A percentile compares a stretch with the other conserved stretches of the same genome.
Evolutionary conservation across 2,888 invertebrate genomes (phyloP).

Genomic region (Hofmannophila pseudospretella): DNA sequence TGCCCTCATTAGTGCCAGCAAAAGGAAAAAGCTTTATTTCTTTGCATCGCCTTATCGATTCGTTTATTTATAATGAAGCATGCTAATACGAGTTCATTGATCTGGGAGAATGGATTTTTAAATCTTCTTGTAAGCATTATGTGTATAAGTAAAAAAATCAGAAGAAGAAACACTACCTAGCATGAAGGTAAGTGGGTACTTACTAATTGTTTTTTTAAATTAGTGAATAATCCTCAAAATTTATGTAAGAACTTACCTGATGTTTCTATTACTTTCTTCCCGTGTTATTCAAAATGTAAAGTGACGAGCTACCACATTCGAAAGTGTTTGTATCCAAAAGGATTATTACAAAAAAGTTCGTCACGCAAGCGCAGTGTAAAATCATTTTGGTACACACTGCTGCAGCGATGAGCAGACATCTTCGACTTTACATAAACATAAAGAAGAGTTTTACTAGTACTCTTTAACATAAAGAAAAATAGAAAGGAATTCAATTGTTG

Average conservation of each 20-base stretch:
- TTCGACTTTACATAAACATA: neutral
- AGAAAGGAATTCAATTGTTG: no score
- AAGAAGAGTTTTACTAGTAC: no score
- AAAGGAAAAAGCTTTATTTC: neutral
- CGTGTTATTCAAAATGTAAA: conserved; percentile 9
- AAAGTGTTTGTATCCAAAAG: conserved; percentile 25
- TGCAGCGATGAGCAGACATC: conserved; percentile 6
- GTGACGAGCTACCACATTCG: conserved; percentile 24
- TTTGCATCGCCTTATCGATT: neutral
- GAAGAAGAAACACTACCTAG: no score
- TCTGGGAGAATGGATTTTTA: neutral
- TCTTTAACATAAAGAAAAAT: no score
- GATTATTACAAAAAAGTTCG: conserved; percentile 21
- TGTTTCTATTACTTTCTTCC: no score
- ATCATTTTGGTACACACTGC: conserved; percentile 15
- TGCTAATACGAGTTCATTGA: neutral
- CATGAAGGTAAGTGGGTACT: no score
- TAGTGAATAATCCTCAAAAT: no score
- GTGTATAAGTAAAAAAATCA: no score
- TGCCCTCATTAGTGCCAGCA: neutral
- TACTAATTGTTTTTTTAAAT: no score
- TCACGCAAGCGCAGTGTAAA: conserved; percentile 29
- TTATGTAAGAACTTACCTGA: no score
- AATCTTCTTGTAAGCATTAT: no score
- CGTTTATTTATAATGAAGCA: neutral